Evolutionary conservation across 2,797 vertebrate species (phyloP), one percentile per base, ranked within the genome.

Genomic region (Lateolabrax maculatus): DNA sequence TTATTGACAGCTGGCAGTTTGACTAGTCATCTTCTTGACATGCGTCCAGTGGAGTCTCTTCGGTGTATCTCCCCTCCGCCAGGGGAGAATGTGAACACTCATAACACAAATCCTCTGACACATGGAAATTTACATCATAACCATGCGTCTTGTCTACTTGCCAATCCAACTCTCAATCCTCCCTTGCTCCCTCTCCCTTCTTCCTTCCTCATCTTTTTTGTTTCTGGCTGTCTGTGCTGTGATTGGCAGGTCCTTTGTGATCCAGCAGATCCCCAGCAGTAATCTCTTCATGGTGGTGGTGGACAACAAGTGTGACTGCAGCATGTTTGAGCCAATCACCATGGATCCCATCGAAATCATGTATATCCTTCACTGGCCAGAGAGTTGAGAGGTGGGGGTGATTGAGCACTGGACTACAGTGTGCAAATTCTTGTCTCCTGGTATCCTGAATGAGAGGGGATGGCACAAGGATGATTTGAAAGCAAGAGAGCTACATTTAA

Each of bases 251-350:
- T 98, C 98, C 62, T 99, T 99, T 92, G 98, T 99, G 86, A 99
- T 99, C 86, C 98, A 99, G 92, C 98, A 99, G 90, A 99, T 99
- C 88, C 98, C 98, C 76, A 99, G 98, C 95, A 99, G 98, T 92
- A 99, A 99, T 85, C 96, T 99, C 66, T 99, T 99, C 90, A 99
- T 99, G 98, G 98, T 99, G 79, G 98, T 99, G 84, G 97, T 98
- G 89, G 97, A 99, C 92, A 98, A 97, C 73, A 97, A 97, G 88
- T 99, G 98, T 80, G 96, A 96, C 87, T 99, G 98, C 86, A 96
- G 95, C 81, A 96, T 96, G 23, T 76, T 96, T 67, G 93, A 96
- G 78, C 96, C 97, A 5, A 97, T 99, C 89, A 98, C 97, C 80
- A 99, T 99, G 98, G 97, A 97, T 2, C 97, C 97, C 80, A 96